These are phyloP conservation scores for Neoitamus cyanurus DNA, from an alignment of 2,888 invertebrate genomes.

Conservation along the genomic window DNA sequence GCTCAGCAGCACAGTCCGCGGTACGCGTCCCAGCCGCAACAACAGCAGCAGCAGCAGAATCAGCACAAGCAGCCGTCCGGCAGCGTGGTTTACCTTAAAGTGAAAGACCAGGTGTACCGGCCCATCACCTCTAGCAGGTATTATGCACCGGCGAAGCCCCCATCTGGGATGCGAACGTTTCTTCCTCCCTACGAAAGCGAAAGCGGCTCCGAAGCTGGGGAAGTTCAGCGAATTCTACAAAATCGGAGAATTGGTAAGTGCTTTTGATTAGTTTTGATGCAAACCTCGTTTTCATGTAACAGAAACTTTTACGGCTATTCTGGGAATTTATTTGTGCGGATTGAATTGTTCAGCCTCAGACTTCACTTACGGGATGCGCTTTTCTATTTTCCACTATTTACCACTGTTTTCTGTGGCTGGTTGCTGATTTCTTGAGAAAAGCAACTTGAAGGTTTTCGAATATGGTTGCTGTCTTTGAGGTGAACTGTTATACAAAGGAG, in stretches of 20 bases:
- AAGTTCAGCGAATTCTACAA: conserved; percentile 74
- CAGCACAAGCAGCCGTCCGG: not conserved
- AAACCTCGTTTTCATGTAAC: not conserved
- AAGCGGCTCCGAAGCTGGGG: conserved; percentile 79
- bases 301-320: not conserved
- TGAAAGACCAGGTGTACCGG: conserved; percentile 48
- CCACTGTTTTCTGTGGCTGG: not conserved
- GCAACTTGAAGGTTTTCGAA: not conserved
- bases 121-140: conserved; percentile 40
- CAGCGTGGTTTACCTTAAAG: conserved; percentile 35
- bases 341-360: not conserved
- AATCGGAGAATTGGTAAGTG: conserved; percentile 43
- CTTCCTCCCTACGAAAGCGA: conserved; percentile 71
- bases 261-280: not conserved
- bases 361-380: not conserved
- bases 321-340: not conserved
- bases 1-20: conserved; percentile 57
- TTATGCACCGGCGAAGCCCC: not conserved
- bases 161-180: conserved; percentile 46
- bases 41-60: conserved; percentile 35
- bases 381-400: not conserved
- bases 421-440: not conserved
- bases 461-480: not conserved
- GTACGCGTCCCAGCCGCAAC: not conserved
- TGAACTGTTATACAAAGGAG: not conserved